Conservation (phyloP, 2,888 invertebrate genomes). For the Anthrax anthrax region DNA sequence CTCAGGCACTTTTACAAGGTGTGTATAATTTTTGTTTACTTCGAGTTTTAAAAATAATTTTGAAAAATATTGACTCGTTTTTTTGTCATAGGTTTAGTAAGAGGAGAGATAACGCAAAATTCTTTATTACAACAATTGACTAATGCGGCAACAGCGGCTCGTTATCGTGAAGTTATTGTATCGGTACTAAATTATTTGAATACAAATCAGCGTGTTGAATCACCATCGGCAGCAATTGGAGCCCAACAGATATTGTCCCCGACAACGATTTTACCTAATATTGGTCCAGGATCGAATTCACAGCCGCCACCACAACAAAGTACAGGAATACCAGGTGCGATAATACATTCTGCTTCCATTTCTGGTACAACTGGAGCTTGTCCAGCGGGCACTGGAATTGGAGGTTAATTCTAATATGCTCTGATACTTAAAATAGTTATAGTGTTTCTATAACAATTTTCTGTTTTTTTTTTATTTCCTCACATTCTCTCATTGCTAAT, state of each 20-base stretch:
- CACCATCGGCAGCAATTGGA: constrained; percentile 3
- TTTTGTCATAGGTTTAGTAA: constrained; percentile 53
- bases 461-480: too few species aligned
- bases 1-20: constrained; percentile 65
- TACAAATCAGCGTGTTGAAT: constrained; percentile 10
- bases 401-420: background rate
- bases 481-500: too few species aligned
- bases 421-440: too few species aligned
- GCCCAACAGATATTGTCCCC: constrained; percentile 12
- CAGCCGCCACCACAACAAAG: too few species aligned
- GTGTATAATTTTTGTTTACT: too few species aligned
- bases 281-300: background rate
- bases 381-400: too few species aligned
- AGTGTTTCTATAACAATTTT: too few species aligned
- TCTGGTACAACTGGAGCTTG: background rate
- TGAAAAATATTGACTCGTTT: too few species aligned
- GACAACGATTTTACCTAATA: constrained; percentile 1
- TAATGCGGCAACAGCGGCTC: constrained; percentile 57
- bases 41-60: background rate
- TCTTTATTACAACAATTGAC: constrained; percentile 62
- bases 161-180: constrained; percentile 55
- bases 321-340: background rate
- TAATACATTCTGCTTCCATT: background rate
- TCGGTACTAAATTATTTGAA: constrained; percentile 38
- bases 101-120: constrained; percentile 61